Evolutionary conservation across 2,888 invertebrate species (phyloP), one percentile per base, ranked within the genome.

Genomic region (Macrosoma leucophasiata): DNA sequence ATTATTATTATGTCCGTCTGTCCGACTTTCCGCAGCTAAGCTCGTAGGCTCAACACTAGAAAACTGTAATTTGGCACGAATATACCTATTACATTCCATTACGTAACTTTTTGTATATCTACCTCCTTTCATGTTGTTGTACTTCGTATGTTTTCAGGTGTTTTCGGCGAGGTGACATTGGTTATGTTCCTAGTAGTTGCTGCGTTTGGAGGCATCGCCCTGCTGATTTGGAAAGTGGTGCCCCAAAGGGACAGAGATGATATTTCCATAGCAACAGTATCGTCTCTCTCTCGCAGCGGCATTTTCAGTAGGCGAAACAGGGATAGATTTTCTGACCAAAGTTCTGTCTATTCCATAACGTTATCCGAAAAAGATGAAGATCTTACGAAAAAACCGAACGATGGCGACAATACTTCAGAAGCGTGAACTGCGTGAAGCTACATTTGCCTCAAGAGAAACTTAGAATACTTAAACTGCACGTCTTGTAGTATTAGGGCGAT

Each of bases 141-240:
- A n/a, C n/a, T n/a, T n/a, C n/a, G n/a, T n/a, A n/a, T n/a, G n/a
- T n/a, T 77, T 78, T 10, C 71, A 86, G 85, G 74, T 55, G 71
- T 72, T 53, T 72, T 74, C 38, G 81, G 84, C 10, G 84, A 85
- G 57, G 70, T 86, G 23, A 68, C 78, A 3, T 45, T 88, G 21
- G 85, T 88, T 17, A 85, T 87, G 58, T 85, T 88, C 57, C 55
- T 88, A 34, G 85, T 87, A 31, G 81, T 87, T n/a, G 84, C 87
- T 10, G 87, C 86, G 13, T 81, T 88, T 37, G 86, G 86, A 13
- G 87, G 86, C 6, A 66, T 88, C 21, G 84, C 86, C 2, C 64
- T 87, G 19, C 56, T 87, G 29, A 84, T 86, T 41, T 79, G 88
- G 72, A 87, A 86, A 58, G 71, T 87, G 55, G 84, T 86, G 17